Evolutionary conservation across 2,888 invertebrate species (phyloP).

Genomic region (Pristionchus mayeri): DNA sequence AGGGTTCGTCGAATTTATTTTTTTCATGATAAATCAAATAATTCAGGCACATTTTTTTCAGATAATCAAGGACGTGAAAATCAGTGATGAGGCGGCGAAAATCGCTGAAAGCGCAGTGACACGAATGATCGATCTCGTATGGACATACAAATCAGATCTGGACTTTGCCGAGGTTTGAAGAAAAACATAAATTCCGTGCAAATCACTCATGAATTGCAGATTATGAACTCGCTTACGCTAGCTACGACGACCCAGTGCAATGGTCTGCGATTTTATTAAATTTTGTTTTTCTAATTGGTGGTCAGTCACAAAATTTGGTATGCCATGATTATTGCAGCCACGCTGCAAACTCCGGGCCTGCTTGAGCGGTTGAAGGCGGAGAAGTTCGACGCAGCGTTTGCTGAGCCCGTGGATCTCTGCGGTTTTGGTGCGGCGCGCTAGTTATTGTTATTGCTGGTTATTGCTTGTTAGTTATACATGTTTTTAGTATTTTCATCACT

Average conservation of each 20-base stretch:
- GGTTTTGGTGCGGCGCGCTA: background rate
- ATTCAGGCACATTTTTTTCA: too few species aligned
- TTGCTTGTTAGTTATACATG: background rate
- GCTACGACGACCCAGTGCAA: background rate
- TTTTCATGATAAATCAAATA: background rate
- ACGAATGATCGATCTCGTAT: background rate
- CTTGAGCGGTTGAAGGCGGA: background rate
- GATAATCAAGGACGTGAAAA: background rate
- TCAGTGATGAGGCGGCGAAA: background rate
- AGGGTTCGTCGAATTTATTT: background rate
- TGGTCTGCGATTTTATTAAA: background rate
- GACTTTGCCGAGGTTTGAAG: slow-evolving; percentile 1
- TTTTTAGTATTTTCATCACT: background rate
- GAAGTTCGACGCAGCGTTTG: slow-evolving; percentile 9
- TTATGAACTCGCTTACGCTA: background rate
- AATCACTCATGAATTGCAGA: background rate
- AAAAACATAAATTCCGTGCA: background rate
- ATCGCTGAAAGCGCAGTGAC: background rate
- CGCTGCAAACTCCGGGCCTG: background rate
- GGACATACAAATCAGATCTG: slow-evolving; percentile 23
- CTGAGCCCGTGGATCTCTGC: slow-evolving; percentile 7
- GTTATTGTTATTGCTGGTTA: too few species aligned
- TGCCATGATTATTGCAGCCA: background rate
- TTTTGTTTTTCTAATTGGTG: background rate
- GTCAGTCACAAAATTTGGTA: background rate